Evolutionary conservation across 2,888 invertebrate genomes (phyloP).

Genomic region (Drosophila neotestacea): DNA sequence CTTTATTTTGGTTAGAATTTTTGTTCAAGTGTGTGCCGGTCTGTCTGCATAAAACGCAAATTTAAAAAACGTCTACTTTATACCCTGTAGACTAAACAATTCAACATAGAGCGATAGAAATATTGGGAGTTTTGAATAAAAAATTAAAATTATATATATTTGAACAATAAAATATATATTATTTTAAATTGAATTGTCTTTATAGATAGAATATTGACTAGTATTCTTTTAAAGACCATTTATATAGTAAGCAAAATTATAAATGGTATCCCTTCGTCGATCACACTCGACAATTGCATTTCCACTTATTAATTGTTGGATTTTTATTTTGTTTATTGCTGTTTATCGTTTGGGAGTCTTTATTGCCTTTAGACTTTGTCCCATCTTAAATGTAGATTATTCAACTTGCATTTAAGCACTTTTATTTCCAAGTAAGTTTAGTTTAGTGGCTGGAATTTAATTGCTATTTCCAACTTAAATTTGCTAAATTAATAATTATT

Average conservation of each 20-base stretch:
- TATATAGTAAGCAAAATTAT: not conserved
- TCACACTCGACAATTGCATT: not conserved
- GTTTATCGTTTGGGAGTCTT: constrained; percentile 50
- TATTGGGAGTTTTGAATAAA: not conserved
- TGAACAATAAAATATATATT: not conserved
- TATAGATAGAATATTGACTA: too few relatives aligned
- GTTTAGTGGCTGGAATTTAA: too few relatives aligned
- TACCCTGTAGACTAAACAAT: constrained; percentile 4
- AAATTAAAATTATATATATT: too few relatives aligned
- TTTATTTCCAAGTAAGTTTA: too few relatives aligned
- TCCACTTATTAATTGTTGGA: constrained; percentile 9
- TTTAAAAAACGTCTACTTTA: constrained; percentile 9
- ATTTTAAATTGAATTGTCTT: not conserved
- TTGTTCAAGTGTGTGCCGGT: constrained; percentile 10
- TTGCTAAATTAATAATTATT: not conserved
- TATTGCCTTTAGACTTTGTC: constrained; percentile 25
- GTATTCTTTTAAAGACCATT: not conserved
- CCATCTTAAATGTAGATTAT: not conserved
- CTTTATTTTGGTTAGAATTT: constrained; percentile 55
- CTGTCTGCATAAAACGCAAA: constrained; percentile 19
- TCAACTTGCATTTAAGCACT: constrained; percentile 6
- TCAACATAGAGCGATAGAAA: not conserved
- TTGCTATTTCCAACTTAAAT: not conserved
- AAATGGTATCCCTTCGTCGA: not conserved
- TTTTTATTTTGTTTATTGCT: constrained; percentile 1